These are phyloP conservation scores for Plutella xylostella DNA, from an alignment of 2,888 invertebrate genomes.

Conservation along the genomic window DNA sequence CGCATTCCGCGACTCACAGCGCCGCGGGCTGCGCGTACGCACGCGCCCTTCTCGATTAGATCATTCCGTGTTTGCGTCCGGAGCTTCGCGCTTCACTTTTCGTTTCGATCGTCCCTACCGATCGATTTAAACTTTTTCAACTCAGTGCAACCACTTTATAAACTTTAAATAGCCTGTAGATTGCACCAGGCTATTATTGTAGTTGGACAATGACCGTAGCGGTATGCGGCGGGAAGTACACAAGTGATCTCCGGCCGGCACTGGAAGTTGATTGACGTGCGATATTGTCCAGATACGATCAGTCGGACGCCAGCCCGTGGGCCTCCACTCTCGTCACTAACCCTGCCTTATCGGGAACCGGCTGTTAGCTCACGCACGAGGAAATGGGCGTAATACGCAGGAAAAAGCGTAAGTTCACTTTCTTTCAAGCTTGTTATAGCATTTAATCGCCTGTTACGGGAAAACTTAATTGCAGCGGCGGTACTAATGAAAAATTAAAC, in stretches of 20 bases:
- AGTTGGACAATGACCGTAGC: slow-evolving; percentile 49
- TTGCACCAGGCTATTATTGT: slow-evolving; percentile 19
- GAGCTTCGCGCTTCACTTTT: slow-evolving; percentile 25
- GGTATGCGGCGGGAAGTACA: slow-evolving; percentile 48
- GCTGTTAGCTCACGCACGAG: slow-evolving; percentile 31
- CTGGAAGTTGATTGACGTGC: slow-evolving; percentile 42
- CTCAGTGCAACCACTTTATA: background rate
- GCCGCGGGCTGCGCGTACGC: slow-evolving; percentile 58
- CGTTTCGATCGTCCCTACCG: slow-evolving; percentile 43
- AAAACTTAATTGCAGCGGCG: too few species aligned
- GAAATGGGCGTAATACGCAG: slow-evolving; percentile 62
- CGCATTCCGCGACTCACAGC: slow-evolving; percentile 60
- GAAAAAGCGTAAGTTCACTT: slow-evolving; percentile 62
- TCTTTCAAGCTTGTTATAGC: slow-evolving; percentile 25
- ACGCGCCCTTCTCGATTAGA: slow-evolving; percentile 10
- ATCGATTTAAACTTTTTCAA: background rate
- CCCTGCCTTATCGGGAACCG: slow-evolving; percentile 34
- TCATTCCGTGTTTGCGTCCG: slow-evolving; percentile 14
- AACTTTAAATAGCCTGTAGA: background rate
- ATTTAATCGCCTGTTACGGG: too few species aligned
- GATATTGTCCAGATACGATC: slow-evolving; percentile 35
- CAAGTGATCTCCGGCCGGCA: slow-evolving; percentile 27
- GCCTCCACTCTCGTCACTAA: slow-evolving; percentile 30
- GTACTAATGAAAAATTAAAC: too few species aligned
- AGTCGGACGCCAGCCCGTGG: slow-evolving; percentile 29